These are phyloP conservation scores for Diploscapter pachys DNA, from an alignment of 1,140 invertebrate species.

Conservation along the genomic window DNA sequence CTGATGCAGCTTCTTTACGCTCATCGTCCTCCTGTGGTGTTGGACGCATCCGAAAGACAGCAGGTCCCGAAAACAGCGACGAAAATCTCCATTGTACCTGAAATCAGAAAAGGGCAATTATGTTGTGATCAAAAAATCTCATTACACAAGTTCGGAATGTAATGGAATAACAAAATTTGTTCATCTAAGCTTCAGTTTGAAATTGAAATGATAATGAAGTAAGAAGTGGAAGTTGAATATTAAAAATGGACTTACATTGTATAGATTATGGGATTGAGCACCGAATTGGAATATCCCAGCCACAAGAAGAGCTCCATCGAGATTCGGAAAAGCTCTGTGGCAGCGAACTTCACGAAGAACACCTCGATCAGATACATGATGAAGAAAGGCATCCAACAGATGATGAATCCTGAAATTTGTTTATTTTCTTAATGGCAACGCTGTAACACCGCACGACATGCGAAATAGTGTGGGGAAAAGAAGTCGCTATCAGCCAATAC, in stretches of 20 bases:
- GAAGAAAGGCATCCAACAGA: conserved; percentile 64
- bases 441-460: too few species aligned
- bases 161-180: too few species aligned
- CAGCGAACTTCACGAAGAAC: conserved; percentile 50
- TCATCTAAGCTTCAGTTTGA: too few species aligned
- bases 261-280: conserved; percentile 64
- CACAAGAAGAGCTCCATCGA: conserved; percentile 59
- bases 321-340: conserved; percentile 44
- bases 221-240: too few species aligned
- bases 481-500: too few species aligned
- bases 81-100: conserved; percentile 63
- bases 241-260: conserved; percentile 46
- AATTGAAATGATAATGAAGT: too few species aligned
- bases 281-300: conserved; percentile 64
- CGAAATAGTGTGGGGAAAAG: too few species aligned
- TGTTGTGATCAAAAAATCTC: too few species aligned
- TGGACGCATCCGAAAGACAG: conserved; percentile 56
- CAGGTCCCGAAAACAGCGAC: conserved; percentile 61
- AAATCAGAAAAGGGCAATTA: too few species aligned
- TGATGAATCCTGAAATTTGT: conserved; percentile 60
- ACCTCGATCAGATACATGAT: conserved; percentile 62
- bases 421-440: background rate
- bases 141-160: too few species aligned
- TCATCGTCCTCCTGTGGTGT: conserved; percentile 55
- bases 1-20: conserved; percentile 58